These are phyloP conservation scores for Deilephila elpenor DNA, from an alignment of 2,888 invertebrate genomes.

Conservation along the genomic window DNA sequence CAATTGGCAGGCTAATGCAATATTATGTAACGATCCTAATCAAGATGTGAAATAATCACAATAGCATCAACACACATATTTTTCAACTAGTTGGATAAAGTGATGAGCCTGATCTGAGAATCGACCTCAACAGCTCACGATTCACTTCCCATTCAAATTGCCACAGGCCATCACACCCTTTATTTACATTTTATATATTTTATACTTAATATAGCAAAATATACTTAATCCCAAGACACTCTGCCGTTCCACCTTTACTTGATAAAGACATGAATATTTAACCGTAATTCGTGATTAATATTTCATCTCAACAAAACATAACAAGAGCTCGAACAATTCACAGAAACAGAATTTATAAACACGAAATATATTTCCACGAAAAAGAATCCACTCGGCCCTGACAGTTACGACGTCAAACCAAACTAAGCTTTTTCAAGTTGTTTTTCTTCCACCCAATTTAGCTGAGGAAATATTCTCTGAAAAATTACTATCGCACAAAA, in stretches of 20 bases:
- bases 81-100: too few relatives aligned
- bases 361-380: not conserved
- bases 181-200: not conserved
- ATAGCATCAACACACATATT: too few relatives aligned
- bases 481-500: constrained; percentile 11
- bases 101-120: too few relatives aligned
- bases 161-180: not conserved
- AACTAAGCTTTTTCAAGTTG: constrained; percentile 10
- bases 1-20: too few relatives aligned
- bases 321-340: not conserved
- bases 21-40: too few relatives aligned
- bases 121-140: too few relatives aligned
- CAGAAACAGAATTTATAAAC: not conserved
- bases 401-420: constrained; percentile 14
- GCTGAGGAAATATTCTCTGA: constrained; percentile 16
- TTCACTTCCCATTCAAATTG: too few relatives aligned
- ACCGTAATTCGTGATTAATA: not conserved
- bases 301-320: not conserved
- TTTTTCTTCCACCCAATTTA: constrained; percentile 16
- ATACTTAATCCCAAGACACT: too few relatives aligned
- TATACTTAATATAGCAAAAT: too few relatives aligned
- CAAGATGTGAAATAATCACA: too few relatives aligned
- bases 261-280: too few relatives aligned
- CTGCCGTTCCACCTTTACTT: too few relatives aligned
- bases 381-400: constrained; percentile 1